Conservation (phyloP, 2,888 invertebrate species). For the Athrips mouffetella region DNA sequence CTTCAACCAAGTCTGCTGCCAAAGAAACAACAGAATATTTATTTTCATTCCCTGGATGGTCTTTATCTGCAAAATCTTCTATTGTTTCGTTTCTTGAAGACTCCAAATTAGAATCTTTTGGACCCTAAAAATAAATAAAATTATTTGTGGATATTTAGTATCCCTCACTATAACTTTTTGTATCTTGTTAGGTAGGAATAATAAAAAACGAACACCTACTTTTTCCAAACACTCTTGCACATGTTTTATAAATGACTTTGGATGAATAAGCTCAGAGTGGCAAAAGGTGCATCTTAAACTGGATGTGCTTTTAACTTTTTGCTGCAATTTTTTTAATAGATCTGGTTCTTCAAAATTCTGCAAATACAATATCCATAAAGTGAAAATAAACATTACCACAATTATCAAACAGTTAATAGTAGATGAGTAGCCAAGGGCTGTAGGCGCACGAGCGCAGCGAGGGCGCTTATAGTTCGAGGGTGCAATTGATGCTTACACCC, state of each 20-base stretch:
- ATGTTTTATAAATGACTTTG: neutral
- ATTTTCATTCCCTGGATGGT: neutral
- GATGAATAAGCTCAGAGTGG: neutral
- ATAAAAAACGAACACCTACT: neutral
- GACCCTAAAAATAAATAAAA: neutral
- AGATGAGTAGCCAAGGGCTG: neutral
- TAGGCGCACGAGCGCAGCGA: too few species aligned
- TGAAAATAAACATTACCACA: neutral
- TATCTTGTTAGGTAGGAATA: neutral
- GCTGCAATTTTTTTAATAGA: conserved; percentile 32
- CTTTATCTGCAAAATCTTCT: neutral
- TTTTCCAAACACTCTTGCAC: neutral
- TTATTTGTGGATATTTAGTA: neutral
- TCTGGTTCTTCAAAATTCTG: conserved; percentile 38
- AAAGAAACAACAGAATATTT: conserved; percentile 14
- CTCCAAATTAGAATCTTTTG: neutral
- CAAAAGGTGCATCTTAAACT: conserved; percentile 33
- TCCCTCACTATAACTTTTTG: neutral
- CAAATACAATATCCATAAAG: neutral
- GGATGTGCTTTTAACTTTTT: conserved; percentile 29
- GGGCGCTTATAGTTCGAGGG: too few species aligned
- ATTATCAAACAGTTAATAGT: neutral
- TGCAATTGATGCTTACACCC: too few species aligned
- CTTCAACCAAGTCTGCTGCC: too few species aligned
- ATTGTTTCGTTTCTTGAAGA: neutral